Conservation (phyloP, 2,113 vertebrate genomes). For the Actenoides hombroni region DNA sequence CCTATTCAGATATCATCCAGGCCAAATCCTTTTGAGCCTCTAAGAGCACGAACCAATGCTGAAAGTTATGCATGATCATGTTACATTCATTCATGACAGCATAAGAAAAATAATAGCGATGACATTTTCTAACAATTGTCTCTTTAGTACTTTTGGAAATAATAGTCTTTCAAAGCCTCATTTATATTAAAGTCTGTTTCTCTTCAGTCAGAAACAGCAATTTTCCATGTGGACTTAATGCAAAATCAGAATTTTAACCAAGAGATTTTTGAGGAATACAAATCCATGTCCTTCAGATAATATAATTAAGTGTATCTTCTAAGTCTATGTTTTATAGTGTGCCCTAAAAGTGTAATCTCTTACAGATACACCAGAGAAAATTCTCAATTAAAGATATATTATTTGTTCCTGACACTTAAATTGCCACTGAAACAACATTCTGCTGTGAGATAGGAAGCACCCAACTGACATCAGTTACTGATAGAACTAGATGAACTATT, state of each 20-base stretch:
- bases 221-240: not conserved
- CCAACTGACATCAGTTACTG: not conserved
- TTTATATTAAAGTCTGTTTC: not conserved
- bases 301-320: not conserved
- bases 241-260: not conserved
- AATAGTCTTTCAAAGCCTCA: not conserved
- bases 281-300: not conserved
- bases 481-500: not conserved
- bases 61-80: not conserved
- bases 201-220: not conserved
- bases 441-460: not conserved
- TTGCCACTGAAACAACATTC: not conserved
- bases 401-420: not conserved
- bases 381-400: not conserved
- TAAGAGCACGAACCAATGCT: not conserved
- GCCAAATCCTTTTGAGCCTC: not conserved
- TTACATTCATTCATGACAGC: not conserved
- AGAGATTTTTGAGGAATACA: not conserved
- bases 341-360: not conserved
- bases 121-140: not conserved
- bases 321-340: not conserved
- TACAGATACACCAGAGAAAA: not conserved
- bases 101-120: fast-evolving
- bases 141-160: not conserved
- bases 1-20: not conserved